Base-by-base conservation (phyloP, 2,797 vertebrate species). In the Alcedo quadribrachys region DNA sequence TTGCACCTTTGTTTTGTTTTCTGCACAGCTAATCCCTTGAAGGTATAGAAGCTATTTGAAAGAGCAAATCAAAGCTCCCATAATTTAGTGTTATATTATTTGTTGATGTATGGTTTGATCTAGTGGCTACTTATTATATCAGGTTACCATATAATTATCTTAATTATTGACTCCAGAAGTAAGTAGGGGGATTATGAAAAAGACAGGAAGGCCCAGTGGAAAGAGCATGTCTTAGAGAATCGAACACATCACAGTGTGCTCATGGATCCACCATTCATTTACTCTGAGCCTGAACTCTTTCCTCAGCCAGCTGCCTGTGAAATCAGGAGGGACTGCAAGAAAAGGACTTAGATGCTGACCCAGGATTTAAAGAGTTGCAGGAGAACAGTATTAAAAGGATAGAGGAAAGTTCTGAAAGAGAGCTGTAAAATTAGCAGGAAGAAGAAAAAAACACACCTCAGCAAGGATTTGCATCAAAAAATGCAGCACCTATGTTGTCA, bases 71-170 rank as follows among this genome's bases (percentile, higher is more conserved):
- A 95, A 91, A 95, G 78, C 83, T 91, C 30, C 50, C 71, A 22
- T 95, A 95, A 95, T 95, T 90, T 82, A 75, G 71, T 77, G 90
- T 82, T 96, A 76, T 48, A 80, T 95, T 93, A 94, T 92, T 96
- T 81, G 54, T 91, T 94, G 88, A 94, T 96, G 91, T 90, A 85
- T 92, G 88, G 78, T 91, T 95, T 96, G 92, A 92, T 94, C 95
- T 91, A 95, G 93, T 88, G 90, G 85, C 90, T 93, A 95, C 93
- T 96, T 94, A 94, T 93, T 95, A 88, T 96, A 96, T 95, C 94
- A 83, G 84, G 88, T 96, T 96, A 96, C 96, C 81, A 71, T 96
- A 78, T 96, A 95, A 95, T 95, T 95, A 95, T 92, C 92, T 88
- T 96, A 93, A 95, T 96, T 95, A 92, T 92, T 90, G 86, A 94